Base-by-base conservation (phyloP, 2,888 invertebrate genomes). In the Harpalus rufipes region DNA sequence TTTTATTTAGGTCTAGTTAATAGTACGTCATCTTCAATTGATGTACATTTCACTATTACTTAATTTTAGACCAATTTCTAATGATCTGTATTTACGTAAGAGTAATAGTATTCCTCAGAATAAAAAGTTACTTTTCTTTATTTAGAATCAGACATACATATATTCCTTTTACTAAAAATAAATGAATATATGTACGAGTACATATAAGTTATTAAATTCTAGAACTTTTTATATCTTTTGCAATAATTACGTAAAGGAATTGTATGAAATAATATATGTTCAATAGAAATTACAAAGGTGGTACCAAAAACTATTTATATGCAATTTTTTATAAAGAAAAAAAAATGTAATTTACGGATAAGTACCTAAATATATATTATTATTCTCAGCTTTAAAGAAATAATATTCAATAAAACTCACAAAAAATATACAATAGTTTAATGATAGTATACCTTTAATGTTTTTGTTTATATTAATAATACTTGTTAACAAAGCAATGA, bases 11-110 rank as follows among this genome's bases (percentile, higher is more conserved):
- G 1, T 7, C 44, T 10, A n/a, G 44, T 74, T 18, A 72, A 74
- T 74, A 74, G 10, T 44, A 18, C 44, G 12, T 21, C 72, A 74
- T 74, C 72, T 74, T 74, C 14, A 74, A 44, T 51, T 44, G 21
- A 44, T 7, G 44, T 74, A 7, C 41, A 44, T 74, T 72, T 74
- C 72, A 74, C 72, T 74, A 16, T 74, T 74, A 18, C 72, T 74
- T 18, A 74, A 74, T 68, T 39, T 8, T 68, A 21, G 21, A 18
- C 25, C 21, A 63, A 21, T 21, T 21, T 51, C 44, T 51, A 51
- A 51, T 12, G 44, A 1, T 51, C 44, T 12, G 10, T 8, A 51
- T 51, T 51, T 51, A 51, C 44, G 44, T 51, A 51, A 51, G 32
- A 5, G 32, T 32, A 32, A 12, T 10, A 12, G 12, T 51, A 10